Evolutionary conservation across 2,888 invertebrate species (phyloP), one percentile per base, ranked within the genome.

Genomic region (Tribolium freemani): DNA sequence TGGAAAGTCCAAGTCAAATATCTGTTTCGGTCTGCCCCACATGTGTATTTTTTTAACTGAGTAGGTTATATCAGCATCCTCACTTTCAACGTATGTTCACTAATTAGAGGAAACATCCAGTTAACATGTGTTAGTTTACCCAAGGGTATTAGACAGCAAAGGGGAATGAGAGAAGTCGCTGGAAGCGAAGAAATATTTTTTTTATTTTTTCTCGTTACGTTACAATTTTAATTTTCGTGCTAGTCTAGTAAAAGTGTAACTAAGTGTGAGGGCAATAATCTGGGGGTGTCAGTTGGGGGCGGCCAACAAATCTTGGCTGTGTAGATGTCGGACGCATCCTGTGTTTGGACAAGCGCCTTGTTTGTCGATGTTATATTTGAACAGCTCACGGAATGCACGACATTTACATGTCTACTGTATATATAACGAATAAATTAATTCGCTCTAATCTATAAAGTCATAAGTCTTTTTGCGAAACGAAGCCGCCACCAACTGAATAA

Each of bases 291-390:
- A n/a, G 67, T 56, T 45, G 57, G 58, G 71, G 57, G 50, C 46
- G 30, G 44, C 51, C 21, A 72, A 83, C 82, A 84, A 83, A 83
- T 84, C 82, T 82, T 79, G 64, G 64, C 77, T 67, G 60, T 75
- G 76, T 77, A 77, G 76, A 77, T 79, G 78, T 78, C 77, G 69
- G 74, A 72, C 71, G 79, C 78, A 80, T 82, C 82, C 83, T 81
- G 77, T 74, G 81, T 84, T 84, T 83, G 81, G 81, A 83, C 81
- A 82, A 81, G 77, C 76, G 74, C 80, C 79, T 79, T 83, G 82
- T 83, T 82, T 83, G 80, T 80, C 79, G 79, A 81, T 83, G 80
- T 79, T 84, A 83, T 83, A 84, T 84, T 83, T 81, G 81, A 79
- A 78, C 80, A 78, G 76, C 78, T 79, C 83, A 83, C 83, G 84